Conservation (phyloP, 2,888 invertebrate species). For the Blastobasis lacticolella region DNA sequence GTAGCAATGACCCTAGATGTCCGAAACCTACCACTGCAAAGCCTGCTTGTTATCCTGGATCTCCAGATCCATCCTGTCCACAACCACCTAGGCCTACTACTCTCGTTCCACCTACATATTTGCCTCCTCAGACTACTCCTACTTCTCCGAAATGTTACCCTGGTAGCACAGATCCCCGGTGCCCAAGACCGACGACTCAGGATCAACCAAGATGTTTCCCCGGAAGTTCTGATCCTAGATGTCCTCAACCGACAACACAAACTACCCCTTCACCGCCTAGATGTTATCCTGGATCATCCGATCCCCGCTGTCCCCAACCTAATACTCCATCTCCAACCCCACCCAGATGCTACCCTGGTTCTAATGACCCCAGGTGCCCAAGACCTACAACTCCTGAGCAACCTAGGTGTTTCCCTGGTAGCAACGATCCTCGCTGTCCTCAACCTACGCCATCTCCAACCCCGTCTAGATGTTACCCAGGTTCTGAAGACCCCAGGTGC, state of each 20-base stretch:
- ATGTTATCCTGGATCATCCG: slow-evolving; percentile 32
- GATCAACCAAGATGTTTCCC: slow-evolving; percentile 28
- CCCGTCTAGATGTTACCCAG: slow-evolving; percentile 20
- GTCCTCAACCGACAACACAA: slow-evolving; percentile 18
- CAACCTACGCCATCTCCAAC: slow-evolving; percentile 15
- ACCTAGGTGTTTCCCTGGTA: slow-evolving; percentile 37
- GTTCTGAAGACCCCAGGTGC: slow-evolving; percentile 23
- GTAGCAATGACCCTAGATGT: slow-evolving; percentile 19
- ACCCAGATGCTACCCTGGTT: slow-evolving; percentile 37
- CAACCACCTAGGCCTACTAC: slow-evolving; percentile 19
- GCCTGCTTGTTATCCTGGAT: slow-evolving; percentile 29
- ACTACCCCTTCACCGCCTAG: slow-evolving; percentile 18
- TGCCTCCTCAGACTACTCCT: slow-evolving; percentile 24
- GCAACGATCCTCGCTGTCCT: slow-evolving; percentile 26
- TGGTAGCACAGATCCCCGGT: slow-evolving; percentile 26
- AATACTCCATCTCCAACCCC: slow-evolving; percentile 24
- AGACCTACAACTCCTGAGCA: slow-evolving; percentile 25
- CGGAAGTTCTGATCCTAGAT: slow-evolving; percentile 29
- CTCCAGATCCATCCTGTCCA: slow-evolving; percentile 24
- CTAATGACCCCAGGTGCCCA: slow-evolving; percentile 38
- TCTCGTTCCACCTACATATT: slow-evolving; percentile 24
- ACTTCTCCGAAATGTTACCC: slow-evolving; percentile 26
- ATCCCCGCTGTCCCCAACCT: slow-evolving; percentile 28
- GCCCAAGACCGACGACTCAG: slow-evolving; percentile 27
- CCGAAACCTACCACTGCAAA: slow-evolving; percentile 21